Evolutionary conservation across 1,140 invertebrate species (phyloP).

Genomic region (Solenopsis invicta): DNA sequence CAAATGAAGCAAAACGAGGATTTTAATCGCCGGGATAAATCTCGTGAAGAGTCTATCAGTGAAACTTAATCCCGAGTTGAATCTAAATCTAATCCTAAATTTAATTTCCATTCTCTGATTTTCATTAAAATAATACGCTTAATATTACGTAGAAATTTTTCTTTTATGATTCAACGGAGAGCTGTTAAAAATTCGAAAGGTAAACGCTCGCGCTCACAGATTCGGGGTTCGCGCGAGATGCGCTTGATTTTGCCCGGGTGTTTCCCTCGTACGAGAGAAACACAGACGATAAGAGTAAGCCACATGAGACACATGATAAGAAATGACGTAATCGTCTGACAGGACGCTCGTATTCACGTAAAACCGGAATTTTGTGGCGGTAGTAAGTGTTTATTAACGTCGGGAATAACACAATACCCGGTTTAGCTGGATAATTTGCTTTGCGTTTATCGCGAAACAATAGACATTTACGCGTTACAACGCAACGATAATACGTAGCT

Average conservation of each 20-base stretch:
- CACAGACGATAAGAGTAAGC: slow-evolving; percentile 40
- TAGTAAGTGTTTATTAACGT: slow-evolving; percentile 44
- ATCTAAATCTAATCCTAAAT: not conserved
- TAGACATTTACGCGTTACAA: slow-evolving; percentile 45
- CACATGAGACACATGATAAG: slow-evolving; percentile 32
- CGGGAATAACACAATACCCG: slow-evolving; percentile 46
- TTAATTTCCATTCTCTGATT: not conserved
- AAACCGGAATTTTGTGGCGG: slow-evolving; percentile 54
- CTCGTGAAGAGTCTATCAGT: not conserved
- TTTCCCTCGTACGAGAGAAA: not conserved
- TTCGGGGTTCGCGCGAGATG: not conserved
- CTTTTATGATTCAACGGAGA: not conserved
- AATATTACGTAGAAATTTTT: not conserved
- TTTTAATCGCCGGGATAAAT: not conserved
- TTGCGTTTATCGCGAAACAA: slow-evolving; percentile 43
- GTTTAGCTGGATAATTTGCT: slow-evolving; percentile 33
- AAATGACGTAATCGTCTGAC: slow-evolving; percentile 44
- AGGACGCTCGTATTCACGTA: slow-evolving; percentile 33
- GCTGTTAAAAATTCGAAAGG: not conserved
- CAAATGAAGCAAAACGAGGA: not conserved
- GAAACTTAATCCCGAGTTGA: not conserved
- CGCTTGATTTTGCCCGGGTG: not conserved
- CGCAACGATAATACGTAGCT: slow-evolving; percentile 41
- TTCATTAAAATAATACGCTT: not conserved
- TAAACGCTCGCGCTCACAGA: not conserved